These are phyloP conservation scores for Empis stercorea DNA, from an alignment of 2,888 invertebrate species.

Conservation along the genomic window DNA sequence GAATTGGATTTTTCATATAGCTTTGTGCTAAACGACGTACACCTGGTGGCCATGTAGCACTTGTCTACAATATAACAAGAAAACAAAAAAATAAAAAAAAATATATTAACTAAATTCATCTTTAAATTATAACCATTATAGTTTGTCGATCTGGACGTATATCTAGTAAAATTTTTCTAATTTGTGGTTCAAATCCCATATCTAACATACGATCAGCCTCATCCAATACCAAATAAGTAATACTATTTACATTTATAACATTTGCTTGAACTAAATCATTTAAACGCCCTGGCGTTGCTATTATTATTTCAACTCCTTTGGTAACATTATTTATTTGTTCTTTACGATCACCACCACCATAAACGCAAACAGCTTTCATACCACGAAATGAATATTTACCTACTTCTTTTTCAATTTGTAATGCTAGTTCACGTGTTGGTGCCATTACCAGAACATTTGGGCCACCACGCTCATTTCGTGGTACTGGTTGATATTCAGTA, in stretches of 20 bases:
- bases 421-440: slow-evolving; percentile 83
- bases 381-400: slow-evolving; percentile 75
- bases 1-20: slow-evolving; percentile 82
- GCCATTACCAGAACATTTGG: slow-evolving; percentile 82
- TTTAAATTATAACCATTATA: slow-evolving; percentile 49
- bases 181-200: slow-evolving; percentile 81
- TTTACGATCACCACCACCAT: slow-evolving; percentile 75
- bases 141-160: slow-evolving; percentile 83
- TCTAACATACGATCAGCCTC: slow-evolving; percentile 85
- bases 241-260: slow-evolving; percentile 58
- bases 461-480: slow-evolving; percentile 57
- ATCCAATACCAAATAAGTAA: slow-evolving; percentile 83
- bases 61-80: slow-evolving; percentile 40
- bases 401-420: slow-evolving; percentile 86
- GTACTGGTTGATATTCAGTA: slow-evolving; percentile 71
- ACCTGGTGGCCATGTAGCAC: slow-evolving; percentile 88
- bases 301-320: slow-evolving; percentile 83
- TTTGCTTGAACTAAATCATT: slow-evolving; percentile 73
- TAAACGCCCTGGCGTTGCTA: slow-evolving; percentile 87
- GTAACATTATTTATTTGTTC: slow-evolving; percentile 63
- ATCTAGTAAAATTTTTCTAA: slow-evolving; percentile 65
- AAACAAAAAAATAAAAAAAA: no score
- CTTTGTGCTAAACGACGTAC: slow-evolving; percentile 73
- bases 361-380: slow-evolving; percentile 82
- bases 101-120: no score